A percentile compares a stretch with the other conserved stretches of the same genome.
phyloP scores from a whole-genome alignment of 2,888 invertebrate genomes.

The Mylabris sibirica region DNA sequence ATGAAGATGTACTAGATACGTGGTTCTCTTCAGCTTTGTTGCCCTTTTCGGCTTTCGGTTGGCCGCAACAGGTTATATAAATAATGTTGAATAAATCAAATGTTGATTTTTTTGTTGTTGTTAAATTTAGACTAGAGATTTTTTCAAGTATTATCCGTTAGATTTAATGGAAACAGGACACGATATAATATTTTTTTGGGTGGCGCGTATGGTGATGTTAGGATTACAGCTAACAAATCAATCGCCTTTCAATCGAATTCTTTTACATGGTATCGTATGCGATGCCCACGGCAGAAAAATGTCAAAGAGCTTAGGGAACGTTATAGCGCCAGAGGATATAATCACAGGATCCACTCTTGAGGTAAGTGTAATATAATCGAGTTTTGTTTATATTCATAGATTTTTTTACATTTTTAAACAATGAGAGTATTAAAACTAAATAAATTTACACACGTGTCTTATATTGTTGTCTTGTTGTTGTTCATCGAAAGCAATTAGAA shows the following conservation, averaged over 20 bases:
- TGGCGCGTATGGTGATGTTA: slow-evolving; percentile 98
- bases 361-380: slow-evolving; percentile 63
- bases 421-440: not conserved
- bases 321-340: slow-evolving; percentile 96
- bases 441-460: not conserved
- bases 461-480: not conserved
- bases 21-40: slow-evolving; percentile 99
- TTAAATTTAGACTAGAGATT: slow-evolving; percentile 65
- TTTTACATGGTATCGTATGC: slow-evolving; percentile 95
- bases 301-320: slow-evolving; percentile 98
- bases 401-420: not conserved
- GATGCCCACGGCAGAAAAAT: slow-evolving; percentile 99
- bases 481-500: slow-evolving; percentile 48
- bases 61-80: slow-evolving; percentile 78
- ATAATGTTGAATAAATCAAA: not conserved
- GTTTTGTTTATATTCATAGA: not conserved
- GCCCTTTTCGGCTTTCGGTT: slow-evolving; percentile 96
- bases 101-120: slow-evolving; percentile 2
- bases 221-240: slow-evolving; percentile 83
- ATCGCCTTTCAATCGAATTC: slow-evolving; percentile 92
- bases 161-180: slow-evolving; percentile 95
- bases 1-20: slow-evolving; percentile 97
- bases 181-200: slow-evolving; percentile 99
- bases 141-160: slow-evolving; percentile 76
- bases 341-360: slow-evolving; percentile 86